phyloP scores from a whole-genome alignment of 2,888 invertebrate genomes.

The Limnephilus lunatus region DNA sequence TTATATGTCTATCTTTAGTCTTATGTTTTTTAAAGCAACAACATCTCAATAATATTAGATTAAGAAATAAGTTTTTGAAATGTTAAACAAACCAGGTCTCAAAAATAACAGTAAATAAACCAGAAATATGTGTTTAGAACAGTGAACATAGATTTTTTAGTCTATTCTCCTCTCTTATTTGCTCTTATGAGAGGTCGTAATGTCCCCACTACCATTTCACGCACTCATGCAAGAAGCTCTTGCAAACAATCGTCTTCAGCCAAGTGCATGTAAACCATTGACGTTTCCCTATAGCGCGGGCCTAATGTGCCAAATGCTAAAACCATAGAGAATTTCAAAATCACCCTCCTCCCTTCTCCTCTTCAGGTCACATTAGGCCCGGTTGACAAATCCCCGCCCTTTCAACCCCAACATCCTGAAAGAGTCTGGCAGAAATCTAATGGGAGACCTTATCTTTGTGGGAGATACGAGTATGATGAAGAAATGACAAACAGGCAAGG shows the following conservation, averaged over 20 bases:
- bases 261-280: slow-evolving; percentile 35
- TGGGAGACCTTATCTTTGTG: background rate
- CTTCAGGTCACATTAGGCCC: slow-evolving; percentile 35
- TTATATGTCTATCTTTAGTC: too few species aligned
- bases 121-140: too few species aligned
- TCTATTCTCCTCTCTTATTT: background rate
- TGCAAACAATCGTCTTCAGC: background rate
- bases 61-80: too few species aligned
- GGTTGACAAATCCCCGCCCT: slow-evolving; percentile 46
- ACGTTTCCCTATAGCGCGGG: slow-evolving; percentile 6
- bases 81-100: too few species aligned
- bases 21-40: too few species aligned
- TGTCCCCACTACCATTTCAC: background rate
- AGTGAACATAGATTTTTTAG: too few species aligned
- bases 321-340: slow-evolving; percentile 32
- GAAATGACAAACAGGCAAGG: background rate
- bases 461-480: background rate
- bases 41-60: too few species aligned
- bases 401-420: slow-evolving; percentile 22
- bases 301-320: slow-evolving; percentile 46
- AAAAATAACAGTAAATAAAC: too few species aligned
- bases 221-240: background rate
- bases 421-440: slow-evolving; percentile 2
- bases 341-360: background rate
- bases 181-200: background rate